These are phyloP conservation scores for Cetoscarus ocellatus DNA, from an alignment of 2,797 vertebrate genomes.

Conservation along the genomic window DNA sequence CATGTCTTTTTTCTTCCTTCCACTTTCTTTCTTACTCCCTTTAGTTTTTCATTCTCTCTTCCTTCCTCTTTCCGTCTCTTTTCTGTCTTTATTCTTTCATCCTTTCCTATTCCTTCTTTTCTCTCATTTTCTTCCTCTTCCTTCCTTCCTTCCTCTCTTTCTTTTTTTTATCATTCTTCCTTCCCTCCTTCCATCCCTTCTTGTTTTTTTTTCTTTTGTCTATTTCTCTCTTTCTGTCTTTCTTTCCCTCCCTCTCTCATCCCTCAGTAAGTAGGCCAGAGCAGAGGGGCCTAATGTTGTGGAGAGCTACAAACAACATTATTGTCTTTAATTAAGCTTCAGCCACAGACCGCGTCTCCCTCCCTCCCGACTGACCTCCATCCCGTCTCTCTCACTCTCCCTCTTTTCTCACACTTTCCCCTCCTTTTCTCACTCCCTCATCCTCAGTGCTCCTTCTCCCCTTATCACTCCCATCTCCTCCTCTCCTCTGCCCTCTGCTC, in stretches of 20 bases:
- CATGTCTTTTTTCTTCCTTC: too few relatives aligned
- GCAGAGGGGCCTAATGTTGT: slow-evolving; percentile 53
- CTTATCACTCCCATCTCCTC: too few relatives aligned
- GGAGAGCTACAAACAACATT: slow-evolving; percentile 62
- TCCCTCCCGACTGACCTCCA: slow-evolving; percentile 13
- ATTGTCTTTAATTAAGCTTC: slow-evolving; percentile 74
- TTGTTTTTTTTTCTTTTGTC: slow-evolving; percentile 2
- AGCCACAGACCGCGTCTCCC: slow-evolving; percentile 35
- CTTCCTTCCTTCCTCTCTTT: slow-evolving; percentile 3
- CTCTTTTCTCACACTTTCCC: slow-evolving; percentile 11
- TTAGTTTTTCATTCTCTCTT: too few relatives aligned
- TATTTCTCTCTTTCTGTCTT: slow-evolving; percentile 1
- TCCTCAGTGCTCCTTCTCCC: not conserved
- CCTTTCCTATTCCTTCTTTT: too few relatives aligned
- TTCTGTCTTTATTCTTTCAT: too few relatives aligned
- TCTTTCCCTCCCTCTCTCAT: slow-evolving; percentile 2
- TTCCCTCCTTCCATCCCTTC: not conserved
- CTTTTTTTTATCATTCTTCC: slow-evolving; percentile 6
- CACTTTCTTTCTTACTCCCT: too few relatives aligned
- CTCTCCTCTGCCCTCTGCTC: slow-evolving; percentile 1
- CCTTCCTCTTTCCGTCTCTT: too few relatives aligned
- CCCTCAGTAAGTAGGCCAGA: slow-evolving; percentile 45
- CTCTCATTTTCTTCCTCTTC: not conserved
- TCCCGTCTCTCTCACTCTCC: not conserved
- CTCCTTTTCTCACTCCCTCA: not conserved